These are phyloP conservation scores for Dryomyza anilis DNA, from an alignment of 2,888 invertebrate species.

Conservation along the genomic window DNA sequence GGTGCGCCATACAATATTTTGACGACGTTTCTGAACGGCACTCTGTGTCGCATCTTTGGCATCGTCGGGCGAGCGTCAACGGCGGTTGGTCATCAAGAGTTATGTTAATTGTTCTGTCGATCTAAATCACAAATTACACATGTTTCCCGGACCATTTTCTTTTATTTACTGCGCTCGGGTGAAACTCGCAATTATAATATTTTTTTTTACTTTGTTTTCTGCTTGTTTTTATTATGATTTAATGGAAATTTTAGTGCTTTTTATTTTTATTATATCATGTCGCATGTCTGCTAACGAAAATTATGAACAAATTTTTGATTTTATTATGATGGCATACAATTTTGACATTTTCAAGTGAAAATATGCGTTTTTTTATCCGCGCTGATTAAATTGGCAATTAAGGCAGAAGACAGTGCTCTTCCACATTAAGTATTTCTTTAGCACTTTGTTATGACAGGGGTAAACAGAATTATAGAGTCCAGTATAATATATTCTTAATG, in stretches of 20 bases:
- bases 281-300: too few species aligned
- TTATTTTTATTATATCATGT: too few species aligned
- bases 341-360: slow-evolving; percentile 10
- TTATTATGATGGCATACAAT: slow-evolving; percentile 7
- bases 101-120: slow-evolving; percentile 56
- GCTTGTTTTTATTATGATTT: slow-evolving; percentile 57
- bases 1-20: not conserved
- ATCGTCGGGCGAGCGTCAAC: not conserved
- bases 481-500: too few species aligned
- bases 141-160: slow-evolving; percentile 41
- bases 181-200: slow-evolving; percentile 57
- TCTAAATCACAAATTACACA: slow-evolving; percentile 58
- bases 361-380: too few species aligned
- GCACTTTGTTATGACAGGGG: too few species aligned
- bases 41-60: not conserved
- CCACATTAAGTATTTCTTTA: too few species aligned
- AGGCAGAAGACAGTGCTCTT: too few species aligned
- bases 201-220: too few species aligned
- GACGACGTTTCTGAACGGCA: not conserved
- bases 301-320: too few species aligned
- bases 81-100: slow-evolving; percentile 36
- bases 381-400: too few species aligned
- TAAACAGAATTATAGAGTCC: too few species aligned
- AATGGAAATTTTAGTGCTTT: slow-evolving; percentile 40
- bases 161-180: slow-evolving; percentile 52